Conservation (phyloP, 2,888 invertebrate species). For the Tipula unca region DNA sequence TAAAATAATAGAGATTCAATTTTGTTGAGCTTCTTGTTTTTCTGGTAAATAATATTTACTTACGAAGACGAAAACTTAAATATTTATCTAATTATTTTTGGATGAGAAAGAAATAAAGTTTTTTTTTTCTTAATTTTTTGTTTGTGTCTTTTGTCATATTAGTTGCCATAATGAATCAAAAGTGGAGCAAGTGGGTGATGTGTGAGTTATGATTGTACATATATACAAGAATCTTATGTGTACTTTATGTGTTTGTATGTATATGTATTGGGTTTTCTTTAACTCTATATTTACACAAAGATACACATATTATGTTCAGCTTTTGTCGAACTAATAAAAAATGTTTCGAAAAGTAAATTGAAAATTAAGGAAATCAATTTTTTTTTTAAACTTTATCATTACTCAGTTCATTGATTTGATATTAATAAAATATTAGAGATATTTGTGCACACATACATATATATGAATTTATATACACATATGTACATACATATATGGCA, state of each 20-base stretch:
- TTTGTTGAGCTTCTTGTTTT: background rate
- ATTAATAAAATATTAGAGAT: background rate
- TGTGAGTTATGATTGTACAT: background rate
- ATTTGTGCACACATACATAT: background rate
- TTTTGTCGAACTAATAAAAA: background rate
- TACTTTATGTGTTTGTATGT: background rate
- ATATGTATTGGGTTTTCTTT: background rate
- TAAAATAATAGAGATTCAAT: constrained; percentile 14
- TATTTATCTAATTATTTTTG: background rate
- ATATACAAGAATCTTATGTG: background rate
- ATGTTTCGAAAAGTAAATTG: background rate
- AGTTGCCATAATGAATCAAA: background rate
- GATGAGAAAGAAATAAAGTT: background rate
- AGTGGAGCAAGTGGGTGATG: background rate
- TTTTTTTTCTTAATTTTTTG: background rate
- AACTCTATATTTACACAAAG: no score
- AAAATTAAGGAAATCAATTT: background rate
- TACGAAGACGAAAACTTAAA: background rate
- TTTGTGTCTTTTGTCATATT: background rate
- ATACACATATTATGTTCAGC: background rate
- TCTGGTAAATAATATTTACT: background rate
- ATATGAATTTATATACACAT: background rate
- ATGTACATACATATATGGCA: background rate
- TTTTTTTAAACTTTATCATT: background rate
- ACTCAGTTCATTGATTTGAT: constrained; percentile 8